These are phyloP conservation scores for Craterocephalus amniculus DNA, from an alignment of 2,797 vertebrate species.

Conservation along the genomic window DNA sequence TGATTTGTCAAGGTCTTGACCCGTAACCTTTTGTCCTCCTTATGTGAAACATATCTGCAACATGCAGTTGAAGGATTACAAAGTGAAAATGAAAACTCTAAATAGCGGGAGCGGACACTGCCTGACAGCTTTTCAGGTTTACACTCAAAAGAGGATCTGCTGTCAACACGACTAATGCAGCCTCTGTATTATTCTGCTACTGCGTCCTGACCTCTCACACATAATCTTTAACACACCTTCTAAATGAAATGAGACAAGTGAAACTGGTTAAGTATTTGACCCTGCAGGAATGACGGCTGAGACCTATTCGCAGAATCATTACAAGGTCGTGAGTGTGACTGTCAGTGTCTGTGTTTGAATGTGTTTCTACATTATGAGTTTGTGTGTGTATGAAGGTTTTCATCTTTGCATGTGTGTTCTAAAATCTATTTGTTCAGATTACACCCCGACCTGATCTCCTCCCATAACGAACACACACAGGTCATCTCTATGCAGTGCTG, in stretches of 20 bases:
- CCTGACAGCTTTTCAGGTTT: constrained; percentile 67
- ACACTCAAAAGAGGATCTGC: constrained; percentile 38
- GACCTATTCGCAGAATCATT: constrained; percentile 60
- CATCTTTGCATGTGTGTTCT: constrained; percentile 50
- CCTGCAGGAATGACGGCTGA: constrained; percentile 46
- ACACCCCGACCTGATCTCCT: constrained; percentile 65
- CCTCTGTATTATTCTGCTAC: constrained; percentile 59
- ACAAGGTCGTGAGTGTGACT: constrained; percentile 52
- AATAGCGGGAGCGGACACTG: constrained; percentile 5
- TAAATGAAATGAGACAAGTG: constrained; percentile 62
- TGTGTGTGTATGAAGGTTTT: constrained; percentile 35
- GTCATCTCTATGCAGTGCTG: constrained; percentile 67
- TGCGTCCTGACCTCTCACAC: constrained; percentile 39
- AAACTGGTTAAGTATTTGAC: constrained; percentile 55
- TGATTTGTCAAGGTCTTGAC: constrained; percentile 33
- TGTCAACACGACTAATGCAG: constrained; percentile 41
- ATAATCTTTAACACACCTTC: constrained; percentile 65
- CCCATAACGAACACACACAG: constrained; percentile 73
- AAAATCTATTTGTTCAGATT: constrained; percentile 70
- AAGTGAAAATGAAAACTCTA: constrained; percentile 41
- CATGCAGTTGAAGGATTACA: constrained; percentile 50
- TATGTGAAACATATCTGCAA: constrained; percentile 51
- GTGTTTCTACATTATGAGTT: constrained; percentile 30
- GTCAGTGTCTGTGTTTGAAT: constrained; percentile 35
- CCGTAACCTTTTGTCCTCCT: constrained; percentile 36